Base-by-base conservation (phyloP, 1,140 invertebrate species). In the Drosophila paulistorum region DNA sequence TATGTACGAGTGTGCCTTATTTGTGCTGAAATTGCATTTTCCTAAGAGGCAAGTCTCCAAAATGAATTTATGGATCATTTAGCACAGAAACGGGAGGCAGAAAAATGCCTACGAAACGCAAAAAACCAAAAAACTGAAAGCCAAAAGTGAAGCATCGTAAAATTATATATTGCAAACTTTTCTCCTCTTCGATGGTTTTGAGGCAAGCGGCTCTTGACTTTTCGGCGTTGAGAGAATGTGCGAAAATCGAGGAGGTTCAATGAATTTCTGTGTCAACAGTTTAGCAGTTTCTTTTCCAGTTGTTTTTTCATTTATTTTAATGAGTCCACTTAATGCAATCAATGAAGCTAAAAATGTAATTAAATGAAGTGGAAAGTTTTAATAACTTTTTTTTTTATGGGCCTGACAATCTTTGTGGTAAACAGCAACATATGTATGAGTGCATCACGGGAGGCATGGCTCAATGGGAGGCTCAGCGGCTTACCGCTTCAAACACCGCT, bases 261-360 rank as follows among this genome's bases (percentile, higher is more conserved):
- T 79, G 83, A 79, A 68, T 86, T 87, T 87, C 62, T 82, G 79
- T 87, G 83, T 87, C 83, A 86, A 86, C 70, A 77, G 67, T 75
- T 82, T 87, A 66, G 63, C 67, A 79, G 72, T 74, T 83, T 74
- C 58, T 63, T 42, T 77, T 51, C 3, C 37, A 33, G 57, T 30
- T 37, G 35, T 58, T 26, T 26, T 17, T 37, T 37, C 57, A 62
- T 61, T 41, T 68, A 64, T 63, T 79, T 68, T 67, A 60, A 60
- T 64, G 60, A 64, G 58, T 68, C 57, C 17, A 55, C 63, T 77
- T 68, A 62, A 76, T 61, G 45, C 67, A 82, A 75, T 55, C 83
- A 64, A 77, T 82, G 75, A 86, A 76, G 66, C 66, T 51, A 66
- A 66, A 69, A 55, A 62, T 54, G 20, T 35, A 73, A 76, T 68